Evolutionary conservation across 2,797 vertebrate species (phyloP).

Genomic region (Bradypus variegatus): DNA sequence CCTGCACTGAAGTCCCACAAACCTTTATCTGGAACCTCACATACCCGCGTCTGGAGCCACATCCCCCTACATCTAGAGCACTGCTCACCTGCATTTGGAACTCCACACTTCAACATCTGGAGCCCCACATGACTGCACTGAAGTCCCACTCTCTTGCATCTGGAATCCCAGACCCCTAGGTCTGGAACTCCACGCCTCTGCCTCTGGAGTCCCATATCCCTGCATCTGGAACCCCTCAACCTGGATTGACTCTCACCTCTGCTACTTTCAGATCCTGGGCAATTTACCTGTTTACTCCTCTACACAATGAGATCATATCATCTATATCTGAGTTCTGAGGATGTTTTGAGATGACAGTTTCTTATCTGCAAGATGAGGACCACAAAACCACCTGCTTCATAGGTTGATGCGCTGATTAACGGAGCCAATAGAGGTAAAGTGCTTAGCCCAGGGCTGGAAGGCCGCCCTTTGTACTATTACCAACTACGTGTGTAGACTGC

Average conservation of each 20-base stretch:
- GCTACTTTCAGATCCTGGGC: neutral
- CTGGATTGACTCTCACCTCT: neutral
- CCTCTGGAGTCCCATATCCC: neutral
- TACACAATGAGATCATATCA: neutral
- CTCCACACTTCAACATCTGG: neutral
- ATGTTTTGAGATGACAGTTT: neutral
- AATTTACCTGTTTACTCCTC: neutral
- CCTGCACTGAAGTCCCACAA: no score
- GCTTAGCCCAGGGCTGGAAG: neutral
- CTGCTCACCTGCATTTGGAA: neutral
- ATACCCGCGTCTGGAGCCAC: neutral
- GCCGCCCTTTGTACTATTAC: neutral
- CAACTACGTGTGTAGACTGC: accelerated
- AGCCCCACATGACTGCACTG: neutral
- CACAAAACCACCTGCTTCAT: accelerated
- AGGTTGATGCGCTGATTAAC: accelerated
- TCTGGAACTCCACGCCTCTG: neutral
- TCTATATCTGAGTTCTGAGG: neutral
- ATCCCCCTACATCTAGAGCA: no score
- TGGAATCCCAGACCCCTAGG: neutral
- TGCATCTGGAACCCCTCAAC: no score
- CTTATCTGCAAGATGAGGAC: neutral
- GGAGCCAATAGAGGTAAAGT: neutral
- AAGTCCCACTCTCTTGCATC: no score
- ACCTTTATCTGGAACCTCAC: neutral